Conservation (phyloP, 2,797 vertebrate genomes). For the Chiroxiphia lanceolata region DNA sequence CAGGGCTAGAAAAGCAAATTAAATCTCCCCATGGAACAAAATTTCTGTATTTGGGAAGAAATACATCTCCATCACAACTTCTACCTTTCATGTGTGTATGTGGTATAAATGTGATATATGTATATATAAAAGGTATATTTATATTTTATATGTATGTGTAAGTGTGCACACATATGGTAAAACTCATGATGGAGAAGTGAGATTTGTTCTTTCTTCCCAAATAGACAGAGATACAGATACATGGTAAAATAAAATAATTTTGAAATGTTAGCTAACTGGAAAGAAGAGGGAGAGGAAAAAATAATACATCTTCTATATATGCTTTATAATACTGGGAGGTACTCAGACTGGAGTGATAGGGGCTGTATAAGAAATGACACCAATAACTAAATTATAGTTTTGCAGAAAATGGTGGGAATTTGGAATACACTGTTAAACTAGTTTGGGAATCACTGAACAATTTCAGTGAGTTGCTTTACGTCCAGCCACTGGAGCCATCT, state of each 20-base stretch:
- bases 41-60: not conserved
- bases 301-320: not conserved
- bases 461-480: not conserved
- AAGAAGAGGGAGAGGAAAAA: not conserved
- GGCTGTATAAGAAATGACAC: not conserved
- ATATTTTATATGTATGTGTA: accelerated
- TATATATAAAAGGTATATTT: not conserved
- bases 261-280: not conserved
- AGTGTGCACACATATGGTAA: not conserved
- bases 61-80: not conserved
- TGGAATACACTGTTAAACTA: not conserved
- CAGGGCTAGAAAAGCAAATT: not conserved
- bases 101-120: not conserved
- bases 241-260: not conserved
- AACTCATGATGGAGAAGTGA: not conserved
- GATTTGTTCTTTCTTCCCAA: not conserved
- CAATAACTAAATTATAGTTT: conserved; percentile 30
- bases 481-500: not conserved
- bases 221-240: not conserved
- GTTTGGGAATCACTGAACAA: not conserved
- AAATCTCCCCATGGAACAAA: not conserved
- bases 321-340: not conserved
- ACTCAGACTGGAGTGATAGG: not conserved
- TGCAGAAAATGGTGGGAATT: not conserved
- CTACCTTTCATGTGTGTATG: not conserved